Percentiles rank a stretch among this genome's conserved stretches.
phyloP scores from a whole-genome alignment of 1,140 invertebrate genomes.

The Lasioglossum baleicum region DNA sequence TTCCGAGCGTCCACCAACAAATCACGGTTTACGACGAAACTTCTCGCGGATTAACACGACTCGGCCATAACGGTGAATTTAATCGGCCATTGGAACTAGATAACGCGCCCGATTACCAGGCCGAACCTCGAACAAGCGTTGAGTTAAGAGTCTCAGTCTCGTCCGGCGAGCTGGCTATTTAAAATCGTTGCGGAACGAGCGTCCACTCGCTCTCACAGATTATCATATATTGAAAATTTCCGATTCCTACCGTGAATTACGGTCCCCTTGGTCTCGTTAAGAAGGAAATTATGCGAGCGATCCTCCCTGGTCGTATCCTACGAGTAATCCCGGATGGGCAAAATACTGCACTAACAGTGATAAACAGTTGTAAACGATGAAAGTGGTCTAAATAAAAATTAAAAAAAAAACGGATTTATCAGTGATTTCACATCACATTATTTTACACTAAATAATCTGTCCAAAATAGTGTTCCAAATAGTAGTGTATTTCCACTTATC shows the following conservation, averaged over 20 bases:
- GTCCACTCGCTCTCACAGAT: not conserved
- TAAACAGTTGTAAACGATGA: too few relatives aligned
- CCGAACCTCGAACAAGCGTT: not conserved
- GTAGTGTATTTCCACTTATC: too few relatives aligned
- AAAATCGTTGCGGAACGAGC: not conserved
- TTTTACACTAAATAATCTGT: too few relatives aligned
- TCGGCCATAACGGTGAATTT: not conserved
- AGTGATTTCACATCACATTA: too few relatives aligned
- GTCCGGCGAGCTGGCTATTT: not conserved
- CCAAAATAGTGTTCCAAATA: too few relatives aligned
- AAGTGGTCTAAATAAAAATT: too few relatives aligned
- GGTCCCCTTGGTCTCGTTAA: not conserved
- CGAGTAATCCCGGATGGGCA: too few relatives aligned
- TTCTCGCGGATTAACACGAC: not conserved
- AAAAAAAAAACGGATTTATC: too few relatives aligned
- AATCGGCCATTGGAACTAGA: constrained; percentile 7
- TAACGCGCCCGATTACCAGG: not conserved
- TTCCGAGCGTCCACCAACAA: not conserved
- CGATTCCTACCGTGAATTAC: not conserved
- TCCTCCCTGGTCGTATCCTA: not conserved
- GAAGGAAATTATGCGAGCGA: not conserved
- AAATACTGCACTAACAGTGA: too few relatives aligned
- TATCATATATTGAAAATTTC: not conserved
- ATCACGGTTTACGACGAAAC: not conserved
- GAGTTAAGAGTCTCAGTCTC: constrained; percentile 9